Conservation (phyloP, 1,140 invertebrate genomes). For the Conopomorpha cramerella region DNA sequence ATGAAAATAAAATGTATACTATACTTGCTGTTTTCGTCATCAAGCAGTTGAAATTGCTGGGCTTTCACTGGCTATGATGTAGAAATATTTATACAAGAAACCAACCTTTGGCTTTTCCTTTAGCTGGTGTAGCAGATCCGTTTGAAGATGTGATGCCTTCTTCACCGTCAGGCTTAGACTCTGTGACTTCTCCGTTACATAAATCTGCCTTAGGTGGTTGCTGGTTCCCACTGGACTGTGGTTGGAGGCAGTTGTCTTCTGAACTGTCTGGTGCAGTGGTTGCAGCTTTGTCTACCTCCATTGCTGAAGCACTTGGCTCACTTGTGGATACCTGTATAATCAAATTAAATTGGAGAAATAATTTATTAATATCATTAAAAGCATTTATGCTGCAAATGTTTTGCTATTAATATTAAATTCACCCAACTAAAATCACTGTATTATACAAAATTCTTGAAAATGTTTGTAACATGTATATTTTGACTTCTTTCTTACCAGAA, state of each 20-base stretch:
- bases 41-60: no score
- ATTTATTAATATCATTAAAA: no score
- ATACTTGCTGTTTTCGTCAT: no score
- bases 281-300: slow-evolving; percentile 39
- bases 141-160: slow-evolving; percentile 54
- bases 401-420: no score
- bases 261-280: slow-evolving; percentile 66
- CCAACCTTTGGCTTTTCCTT: slow-evolving; percentile 31
- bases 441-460: no score
- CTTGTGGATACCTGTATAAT: slow-evolving; percentile 57
- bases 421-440: no score
- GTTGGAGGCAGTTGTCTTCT: slow-evolving; percentile 55
- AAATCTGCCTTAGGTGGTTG: slow-evolving; percentile 35
- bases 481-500: no score
- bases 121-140: slow-evolving; percentile 33
- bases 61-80: no score
- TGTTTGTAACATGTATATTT: no score
- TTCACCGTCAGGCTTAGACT: slow-evolving; percentile 61
- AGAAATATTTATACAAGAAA: background rate
- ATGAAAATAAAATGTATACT: slow-evolving; percentile 5
- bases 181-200: slow-evolving; percentile 50
- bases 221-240: slow-evolving; percentile 51
- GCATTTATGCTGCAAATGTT: no score
- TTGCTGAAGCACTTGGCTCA: slow-evolving; percentile 39
- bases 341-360: slow-evolving; percentile 1